Evolutionary conservation across 2,888 invertebrate genomes (phyloP), one percentile per base, ranked within the genome.

Genomic region (Xestoiulus laeticollis): DNA sequence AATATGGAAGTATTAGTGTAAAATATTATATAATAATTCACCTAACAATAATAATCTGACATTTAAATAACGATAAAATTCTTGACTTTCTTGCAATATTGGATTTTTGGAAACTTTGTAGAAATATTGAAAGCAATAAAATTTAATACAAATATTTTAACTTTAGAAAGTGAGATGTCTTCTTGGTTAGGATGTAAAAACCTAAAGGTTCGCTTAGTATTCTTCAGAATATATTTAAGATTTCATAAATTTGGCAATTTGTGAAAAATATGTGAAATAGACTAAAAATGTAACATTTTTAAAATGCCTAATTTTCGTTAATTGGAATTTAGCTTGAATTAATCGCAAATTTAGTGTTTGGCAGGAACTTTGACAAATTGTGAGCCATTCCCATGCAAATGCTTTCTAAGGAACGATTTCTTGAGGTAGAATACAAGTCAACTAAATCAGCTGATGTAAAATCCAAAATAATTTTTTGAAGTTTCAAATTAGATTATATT

Each of bases 351-450:
- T 14, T 30, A 16, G 26, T 48, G 16, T 30, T 30, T 32, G 12
- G 78, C 8, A 78, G 78, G 78, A 78, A 78, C 78, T 78, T 78
- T 78, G 26, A 78, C 78, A 78, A 30, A 78, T 30, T 30, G 12
- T 78, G 78, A 78, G 78, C 78, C 30, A 78, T 30, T 14, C 78
- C 78, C 30, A 14, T 78, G 14, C 78, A 30, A 48, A 30, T 78
- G 16, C 16, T 78, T 78, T 30, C 30, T 16, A 30, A 78, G 30
- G 78, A 30, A 78, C 30, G 4, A 78, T 30, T 78, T 78, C 30
- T 30, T 78, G 78, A 78, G 78, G 78, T 78, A 78, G 78, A 78
- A 78, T 30, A 26, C 10, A 16, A 30, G 78, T 78, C 78, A 30
- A 78, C 78, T 78, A 6, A 68, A 26, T 3, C 26, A 26, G 68